Base-by-base conservation (phyloP, 2,113 vertebrate genomes). In the Ceyx margarethae region DNA sequence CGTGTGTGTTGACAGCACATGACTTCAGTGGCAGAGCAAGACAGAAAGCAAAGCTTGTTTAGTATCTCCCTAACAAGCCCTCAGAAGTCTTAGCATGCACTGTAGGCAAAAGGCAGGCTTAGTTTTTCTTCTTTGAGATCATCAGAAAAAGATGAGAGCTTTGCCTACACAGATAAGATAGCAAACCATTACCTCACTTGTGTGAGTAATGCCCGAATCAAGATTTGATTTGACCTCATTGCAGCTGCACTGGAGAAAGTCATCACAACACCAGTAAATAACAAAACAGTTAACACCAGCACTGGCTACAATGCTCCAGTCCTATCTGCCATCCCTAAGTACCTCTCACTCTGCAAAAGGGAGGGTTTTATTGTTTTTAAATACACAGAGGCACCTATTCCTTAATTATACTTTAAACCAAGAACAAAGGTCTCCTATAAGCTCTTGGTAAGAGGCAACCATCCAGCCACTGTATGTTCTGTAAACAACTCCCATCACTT, bases 341-440 rank as follows among this genome's bases (percentile, higher is more conserved):
- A 91, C 60, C 85, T 89, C 60, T n/a, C 37, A 66, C 56, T 65
- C 83, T 81, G 89, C 66, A 71, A 90, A 78, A 19, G 42, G 68
- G 28, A 61, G 69, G 57, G 71, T 69, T 93, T 93, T 90, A 94
- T 90, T 91, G 83, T 87, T 94, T 95, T 85, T 68, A 91, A 92
- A 82, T 80, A 92, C 85, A 94, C 79, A 67, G 5, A 85, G 67
- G 61, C 87, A 91, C 1, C 3, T 81, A 88, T 85, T 93, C 71
- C 86, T 92, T 95, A 92, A 97, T 95, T 93, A 95, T 72, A 91
- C 90, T 92, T 91, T 84, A 95, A 91, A 80, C 84, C 89, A 91
- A 71, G 84, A 88, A 72, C 85, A 96, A 96, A 96, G 94, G 95
- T 94, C 48, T 0, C 4, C 2, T 29, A 66, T 51, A 81, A 2